A percentile compares a stretch with the other conserved stretches of the same genome.
Evolutionary conservation across 2,113 vertebrate genomes (phyloP).

Genomic region (Ciconia maguari): DNA sequence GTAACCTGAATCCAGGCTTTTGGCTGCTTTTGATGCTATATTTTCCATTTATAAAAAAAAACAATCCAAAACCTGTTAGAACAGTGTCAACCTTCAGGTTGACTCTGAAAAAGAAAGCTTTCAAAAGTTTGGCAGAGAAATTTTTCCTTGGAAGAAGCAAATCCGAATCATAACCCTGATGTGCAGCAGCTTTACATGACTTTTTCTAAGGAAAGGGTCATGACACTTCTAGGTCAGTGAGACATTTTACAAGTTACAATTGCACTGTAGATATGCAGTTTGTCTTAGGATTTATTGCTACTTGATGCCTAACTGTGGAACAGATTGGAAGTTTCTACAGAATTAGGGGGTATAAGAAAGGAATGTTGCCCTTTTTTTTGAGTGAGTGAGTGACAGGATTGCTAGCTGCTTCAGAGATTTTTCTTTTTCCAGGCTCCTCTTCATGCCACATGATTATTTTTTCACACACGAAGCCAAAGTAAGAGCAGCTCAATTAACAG

Average conservation of each 20-base stretch:
- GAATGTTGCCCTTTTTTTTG: neutral
- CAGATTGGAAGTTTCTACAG: neutral
- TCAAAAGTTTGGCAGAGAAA: neutral
- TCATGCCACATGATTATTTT: neutral
- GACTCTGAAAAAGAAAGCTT: neutral
- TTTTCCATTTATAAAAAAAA: neutral
- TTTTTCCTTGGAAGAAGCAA: neutral
- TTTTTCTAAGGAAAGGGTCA: neutral
- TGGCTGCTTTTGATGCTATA: neutral
- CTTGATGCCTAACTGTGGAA: neutral
- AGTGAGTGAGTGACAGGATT: neutral
- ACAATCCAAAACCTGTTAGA: neutral
- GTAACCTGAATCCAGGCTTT: neutral
- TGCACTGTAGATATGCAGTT: neutral
- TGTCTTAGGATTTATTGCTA: neutral
- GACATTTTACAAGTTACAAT: neutral
- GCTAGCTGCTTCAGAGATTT: neutral
- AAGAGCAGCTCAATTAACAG: neutral
- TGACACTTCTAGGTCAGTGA: neutral
- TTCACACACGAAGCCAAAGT: neutral
- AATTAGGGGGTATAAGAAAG: neutral
- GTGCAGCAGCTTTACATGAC: neutral
- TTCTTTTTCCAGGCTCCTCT: neutral
- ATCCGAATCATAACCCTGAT: neutral
- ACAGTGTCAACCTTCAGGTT: neutral